Evolutionary conservation across 2,797 vertebrate species (phyloP).

Genomic region (Yasuhikotakia modesta): DNA sequence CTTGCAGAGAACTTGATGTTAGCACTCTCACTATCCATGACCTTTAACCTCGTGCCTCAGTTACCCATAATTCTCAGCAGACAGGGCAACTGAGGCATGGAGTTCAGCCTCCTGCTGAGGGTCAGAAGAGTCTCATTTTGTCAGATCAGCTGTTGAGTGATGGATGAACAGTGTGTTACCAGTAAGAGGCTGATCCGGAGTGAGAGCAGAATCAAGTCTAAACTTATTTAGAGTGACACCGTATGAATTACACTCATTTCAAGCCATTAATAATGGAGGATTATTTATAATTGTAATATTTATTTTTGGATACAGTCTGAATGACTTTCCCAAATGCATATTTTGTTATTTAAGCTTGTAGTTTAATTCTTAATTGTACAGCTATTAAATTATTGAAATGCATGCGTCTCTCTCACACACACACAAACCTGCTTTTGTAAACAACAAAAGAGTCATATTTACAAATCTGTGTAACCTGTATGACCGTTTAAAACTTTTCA

Average conservation of each 20-base stretch:
- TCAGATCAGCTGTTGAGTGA: slow-evolving; percentile 85
- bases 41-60: slow-evolving; percentile 73
- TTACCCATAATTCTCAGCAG: slow-evolving; percentile 91
- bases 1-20: slow-evolving; percentile 41
- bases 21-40: slow-evolving; percentile 59
- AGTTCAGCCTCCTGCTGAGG: slow-evolving; percentile 88
- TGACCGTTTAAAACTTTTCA: background rate
- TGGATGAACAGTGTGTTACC: slow-evolving; percentile 78
- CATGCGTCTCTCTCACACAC: background rate
- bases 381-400: background rate
- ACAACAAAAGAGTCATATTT: background rate
- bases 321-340: too few species aligned
- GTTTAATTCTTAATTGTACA: background rate
- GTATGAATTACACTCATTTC: background rate
- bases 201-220: slow-evolving; percentile 60
- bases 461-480: background rate
- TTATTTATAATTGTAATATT: too few species aligned
- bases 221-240: slow-evolving; percentile 35
- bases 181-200: slow-evolving; percentile 60
- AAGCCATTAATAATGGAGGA: background rate
- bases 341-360: background rate
- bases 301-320: too few species aligned
- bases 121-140: slow-evolving; percentile 90
- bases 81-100: slow-evolving; percentile 94
- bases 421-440: too few species aligned